Percentiles rank a stretch among this genome's conserved stretches.
Conservation (phyloP, 2,113 vertebrate genomes). For the Clarias macrocephalus region DNA sequence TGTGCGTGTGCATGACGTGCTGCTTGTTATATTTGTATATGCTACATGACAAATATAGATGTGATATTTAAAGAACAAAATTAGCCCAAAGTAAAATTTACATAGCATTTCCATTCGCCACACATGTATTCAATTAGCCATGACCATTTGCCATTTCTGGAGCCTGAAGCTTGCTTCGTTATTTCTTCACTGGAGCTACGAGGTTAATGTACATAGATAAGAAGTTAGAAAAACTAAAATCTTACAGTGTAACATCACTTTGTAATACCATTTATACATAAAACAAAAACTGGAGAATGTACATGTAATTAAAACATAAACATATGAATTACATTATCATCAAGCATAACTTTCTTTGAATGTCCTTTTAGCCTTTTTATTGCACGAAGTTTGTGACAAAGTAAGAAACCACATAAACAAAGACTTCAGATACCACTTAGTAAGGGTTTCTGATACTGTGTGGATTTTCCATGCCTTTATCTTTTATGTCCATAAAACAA, state of each 20-base stretch:
- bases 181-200: background rate
- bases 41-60: background rate
- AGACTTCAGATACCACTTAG: background rate
- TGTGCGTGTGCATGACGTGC: slow-evolving; percentile 8
- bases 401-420: background rate
- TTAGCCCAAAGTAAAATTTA: background rate
- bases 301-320: background rate
- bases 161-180: background rate
- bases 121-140: background rate
- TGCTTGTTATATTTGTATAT: background rate
- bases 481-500: no score
- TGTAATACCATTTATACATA: background rate
- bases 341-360: background rate
- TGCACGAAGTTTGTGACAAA: background rate
- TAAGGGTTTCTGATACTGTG: no score
- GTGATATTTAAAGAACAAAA: background rate
- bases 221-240: background rate
- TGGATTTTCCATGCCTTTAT: no score
- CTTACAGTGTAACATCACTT: background rate
- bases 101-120: background rate
- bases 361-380: background rate
- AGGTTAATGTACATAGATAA: background rate
- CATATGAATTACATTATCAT: background rate
- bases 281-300: background rate
- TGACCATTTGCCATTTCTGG: background rate